phyloP scores from a whole-genome alignment of 2,797 vertebrate genomes.

The Malurus splendens region DNA sequence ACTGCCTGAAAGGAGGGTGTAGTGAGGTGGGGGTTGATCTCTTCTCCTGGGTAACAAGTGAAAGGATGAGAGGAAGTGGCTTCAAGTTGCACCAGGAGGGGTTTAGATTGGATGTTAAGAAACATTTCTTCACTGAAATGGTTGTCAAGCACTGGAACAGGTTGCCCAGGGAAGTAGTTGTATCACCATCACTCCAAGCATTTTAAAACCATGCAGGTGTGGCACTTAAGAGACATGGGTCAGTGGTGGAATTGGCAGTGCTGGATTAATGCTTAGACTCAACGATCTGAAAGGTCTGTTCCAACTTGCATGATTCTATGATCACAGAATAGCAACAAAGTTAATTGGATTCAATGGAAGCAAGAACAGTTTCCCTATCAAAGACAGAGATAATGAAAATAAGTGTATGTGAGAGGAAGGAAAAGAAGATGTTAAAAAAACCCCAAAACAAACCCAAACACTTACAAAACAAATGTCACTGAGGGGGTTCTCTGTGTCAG shows the following conservation, averaged over 20 bases:
- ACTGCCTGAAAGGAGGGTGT: neutral
- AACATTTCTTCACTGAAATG: neutral
- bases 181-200: neutral
- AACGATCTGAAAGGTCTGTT: neutral
- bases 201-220: neutral
- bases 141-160: neutral
- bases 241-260: neutral
- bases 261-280: neutral
- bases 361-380: neutral
- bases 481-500: neutral
- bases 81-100: neutral
- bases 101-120: neutral
- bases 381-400: neutral
- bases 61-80: neutral
- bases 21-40: neutral
- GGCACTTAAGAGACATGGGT: neutral
- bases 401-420: accelerated
- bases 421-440: neutral
- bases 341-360: neutral
- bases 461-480: neutral
- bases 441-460: accelerated
- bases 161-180: neutral
- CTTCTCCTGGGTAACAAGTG: neutral
- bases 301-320: accelerated
- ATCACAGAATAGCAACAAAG: neutral